These are phyloP conservation scores for Hormaphis cornu DNA, from an alignment of 1,140 invertebrate species.

Conservation along the genomic window DNA sequence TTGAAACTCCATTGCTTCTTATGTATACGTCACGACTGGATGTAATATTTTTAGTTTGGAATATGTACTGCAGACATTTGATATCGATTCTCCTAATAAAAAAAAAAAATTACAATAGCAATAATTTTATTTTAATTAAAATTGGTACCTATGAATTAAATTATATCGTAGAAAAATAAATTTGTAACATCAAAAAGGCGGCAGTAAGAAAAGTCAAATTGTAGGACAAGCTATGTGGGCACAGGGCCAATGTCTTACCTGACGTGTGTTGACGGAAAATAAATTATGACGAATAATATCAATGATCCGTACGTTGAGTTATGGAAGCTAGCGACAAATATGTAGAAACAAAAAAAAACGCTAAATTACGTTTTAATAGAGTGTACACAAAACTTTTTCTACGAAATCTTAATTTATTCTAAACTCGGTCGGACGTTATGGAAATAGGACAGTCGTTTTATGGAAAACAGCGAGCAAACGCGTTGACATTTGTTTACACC, in stretches of 20 bases:
- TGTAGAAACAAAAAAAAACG: too few species aligned
- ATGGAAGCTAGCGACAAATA: too few species aligned
- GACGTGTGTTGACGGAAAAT: not conserved
- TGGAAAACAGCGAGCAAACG: not conserved
- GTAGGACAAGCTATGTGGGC: not conserved
- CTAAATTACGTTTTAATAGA: too few species aligned
- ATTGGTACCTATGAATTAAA: not conserved
- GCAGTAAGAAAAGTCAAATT: not conserved
- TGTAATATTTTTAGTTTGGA: not conserved
- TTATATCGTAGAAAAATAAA: not conserved
- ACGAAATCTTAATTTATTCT: too few species aligned
- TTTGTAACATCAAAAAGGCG: not conserved
- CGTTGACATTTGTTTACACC: not conserved
- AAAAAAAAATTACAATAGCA: not conserved
- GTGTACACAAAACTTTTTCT: too few species aligned
- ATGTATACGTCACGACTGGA: not conserved
- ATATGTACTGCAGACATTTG: not conserved
- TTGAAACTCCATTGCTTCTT: slow-evolving; percentile 16
- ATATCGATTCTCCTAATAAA: not conserved
- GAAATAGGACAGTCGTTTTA: not conserved
- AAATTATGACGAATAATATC: not conserved
- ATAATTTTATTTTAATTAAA: not conserved
- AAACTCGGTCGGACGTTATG: not conserved
- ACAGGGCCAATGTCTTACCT: not conserved
- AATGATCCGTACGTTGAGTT: not conserved